Evolutionary conservation across 1,140 invertebrate genomes (phyloP).

Genomic region (Pogonognathellus flavescens): DNA sequence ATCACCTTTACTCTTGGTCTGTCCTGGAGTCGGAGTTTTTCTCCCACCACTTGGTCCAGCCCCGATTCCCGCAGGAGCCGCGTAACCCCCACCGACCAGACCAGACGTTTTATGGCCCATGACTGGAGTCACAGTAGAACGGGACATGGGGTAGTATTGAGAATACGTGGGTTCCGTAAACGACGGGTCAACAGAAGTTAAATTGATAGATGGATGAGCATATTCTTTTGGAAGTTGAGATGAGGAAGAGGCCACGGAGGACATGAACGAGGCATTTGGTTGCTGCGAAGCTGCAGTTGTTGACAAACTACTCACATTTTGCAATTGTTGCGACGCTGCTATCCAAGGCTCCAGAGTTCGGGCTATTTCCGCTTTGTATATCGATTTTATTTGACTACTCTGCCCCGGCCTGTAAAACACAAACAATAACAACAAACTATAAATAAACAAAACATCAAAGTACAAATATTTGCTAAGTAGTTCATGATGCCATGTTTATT

Average conservation of each 20-base stretch:
- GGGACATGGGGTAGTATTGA: constrained; percentile 67
- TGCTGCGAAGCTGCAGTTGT: background rate
- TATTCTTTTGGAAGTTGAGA: constrained; percentile 66
- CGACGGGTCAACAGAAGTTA: constrained; percentile 64
- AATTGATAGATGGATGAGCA: constrained; percentile 64
- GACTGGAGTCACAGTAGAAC: constrained; percentile 62
- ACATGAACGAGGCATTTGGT: background rate
- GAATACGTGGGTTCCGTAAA: constrained; percentile 66
- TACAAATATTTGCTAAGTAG: constrained; percentile 6
- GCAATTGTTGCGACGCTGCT: constrained; percentile 65
- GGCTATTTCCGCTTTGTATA: constrained; percentile 77
- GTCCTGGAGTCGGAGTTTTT: constrained; percentile 63
- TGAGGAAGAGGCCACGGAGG: constrained; percentile 46
- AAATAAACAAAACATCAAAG: background rate
- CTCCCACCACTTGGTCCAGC: constrained; percentile 54
- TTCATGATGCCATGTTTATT: background rate
- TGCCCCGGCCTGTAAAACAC: constrained; percentile 72
- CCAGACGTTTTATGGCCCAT: constrained; percentile 50
- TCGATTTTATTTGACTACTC: constrained; percentile 75
- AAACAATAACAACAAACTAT: constrained; percentile 44
- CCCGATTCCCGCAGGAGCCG: constrained; percentile 58
- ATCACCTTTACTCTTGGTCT: constrained; percentile 70
- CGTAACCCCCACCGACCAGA: constrained; percentile 55
- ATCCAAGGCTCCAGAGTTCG: constrained; percentile 77
- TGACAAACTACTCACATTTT: background rate